phyloP scores from a whole-genome alignment of 2,797 vertebrate genomes.

The Todus mexicanus region DNA sequence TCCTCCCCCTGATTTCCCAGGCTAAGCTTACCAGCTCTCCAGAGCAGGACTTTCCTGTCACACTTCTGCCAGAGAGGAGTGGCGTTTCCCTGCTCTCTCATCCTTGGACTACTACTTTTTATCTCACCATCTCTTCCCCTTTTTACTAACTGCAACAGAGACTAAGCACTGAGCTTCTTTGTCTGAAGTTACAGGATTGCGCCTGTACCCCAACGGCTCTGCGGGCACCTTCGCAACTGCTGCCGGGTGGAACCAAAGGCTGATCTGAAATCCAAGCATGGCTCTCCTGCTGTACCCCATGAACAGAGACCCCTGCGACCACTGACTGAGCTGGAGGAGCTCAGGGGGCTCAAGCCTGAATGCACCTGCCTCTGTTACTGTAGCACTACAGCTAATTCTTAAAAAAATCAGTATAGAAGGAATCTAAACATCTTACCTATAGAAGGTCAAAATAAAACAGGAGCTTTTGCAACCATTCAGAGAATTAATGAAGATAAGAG shows the following conservation, averaged over 20 bases:
- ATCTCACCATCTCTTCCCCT: not conserved
- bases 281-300: not conserved
- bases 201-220: not conserved
- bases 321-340: not conserved
- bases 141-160: not conserved
- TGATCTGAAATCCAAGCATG: not conserved
- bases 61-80: not conserved
- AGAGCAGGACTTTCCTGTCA: not conserved
- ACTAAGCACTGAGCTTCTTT: not conserved
- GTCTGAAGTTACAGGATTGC: not conserved
- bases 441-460: not conserved
- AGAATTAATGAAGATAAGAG: not conserved
- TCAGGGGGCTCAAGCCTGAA: not conserved
- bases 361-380: not conserved
- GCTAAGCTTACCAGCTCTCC: not conserved
- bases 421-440: not conserved
- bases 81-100: not conserved
- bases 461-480: not conserved
- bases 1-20: conserved; percentile 41
- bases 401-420: not conserved
- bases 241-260: not conserved
- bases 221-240: not conserved
- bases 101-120: not conserved
- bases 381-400: not conserved
- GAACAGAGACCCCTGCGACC: rapidly evolving